Evolutionary conservation across 2,113 vertebrate species (phyloP).

Genomic region (Ursus arctos): DNA sequence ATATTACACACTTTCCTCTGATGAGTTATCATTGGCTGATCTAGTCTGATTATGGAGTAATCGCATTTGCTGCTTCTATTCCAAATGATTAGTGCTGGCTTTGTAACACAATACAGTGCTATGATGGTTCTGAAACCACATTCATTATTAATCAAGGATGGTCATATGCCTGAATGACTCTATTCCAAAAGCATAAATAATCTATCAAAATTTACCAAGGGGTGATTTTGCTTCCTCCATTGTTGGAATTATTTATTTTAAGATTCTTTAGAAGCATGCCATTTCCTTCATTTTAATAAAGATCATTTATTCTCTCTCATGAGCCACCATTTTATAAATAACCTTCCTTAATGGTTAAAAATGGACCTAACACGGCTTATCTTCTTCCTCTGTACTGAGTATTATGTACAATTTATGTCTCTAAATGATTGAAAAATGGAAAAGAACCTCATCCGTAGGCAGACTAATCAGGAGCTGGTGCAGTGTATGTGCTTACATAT

Average conservation of each 20-base stretch:
- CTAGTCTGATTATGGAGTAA: conserved; percentile 7
- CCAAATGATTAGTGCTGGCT: not conserved
- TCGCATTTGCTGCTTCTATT: conserved; percentile 47
- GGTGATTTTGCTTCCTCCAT: conserved; percentile 43
- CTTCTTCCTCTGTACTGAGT: conserved; percentile 2
- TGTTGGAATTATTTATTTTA: conserved; percentile 64
- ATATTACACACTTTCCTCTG: not conserved
- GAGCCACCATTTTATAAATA: conserved; percentile 69
- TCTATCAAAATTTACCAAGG: conserved; percentile 48
- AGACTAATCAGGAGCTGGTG: not conserved
- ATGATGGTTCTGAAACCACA: not conserved
- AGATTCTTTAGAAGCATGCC: conserved; percentile 57
- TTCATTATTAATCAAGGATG: conserved; percentile 60
- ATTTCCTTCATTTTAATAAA: conserved; percentile 69
- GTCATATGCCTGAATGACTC: conserved; percentile 27
- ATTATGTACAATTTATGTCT: conserved; percentile 61
- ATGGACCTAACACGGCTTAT: conserved; percentile 1
- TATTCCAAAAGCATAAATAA: conserved; percentile 62
- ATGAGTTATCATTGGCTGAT: conserved; percentile 13
- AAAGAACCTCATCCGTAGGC: not conserved
- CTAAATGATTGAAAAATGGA: conserved; percentile 50
- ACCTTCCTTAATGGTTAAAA: conserved; percentile 50
- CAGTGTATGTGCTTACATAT: not conserved
- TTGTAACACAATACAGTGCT: not conserved
- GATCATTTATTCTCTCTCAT: conserved; percentile 50